phyloP scores from a whole-genome alignment of 2,888 invertebrate species.

The Phengaris arion region DNA sequence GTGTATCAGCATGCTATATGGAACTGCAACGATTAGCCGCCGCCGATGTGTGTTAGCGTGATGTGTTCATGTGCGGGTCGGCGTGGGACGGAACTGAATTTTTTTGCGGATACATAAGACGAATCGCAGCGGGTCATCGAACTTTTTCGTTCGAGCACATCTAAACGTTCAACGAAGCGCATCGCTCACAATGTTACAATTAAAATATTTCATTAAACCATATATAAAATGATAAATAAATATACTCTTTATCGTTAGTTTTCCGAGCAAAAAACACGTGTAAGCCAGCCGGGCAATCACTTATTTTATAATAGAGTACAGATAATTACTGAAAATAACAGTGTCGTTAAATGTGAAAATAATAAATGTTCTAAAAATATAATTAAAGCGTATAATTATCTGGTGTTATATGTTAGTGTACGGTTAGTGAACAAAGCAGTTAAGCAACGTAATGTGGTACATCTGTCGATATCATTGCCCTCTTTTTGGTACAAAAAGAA shows the following conservation, averaged over 20 bases:
- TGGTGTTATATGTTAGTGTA: not conserved
- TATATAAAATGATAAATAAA: slow-evolving; percentile 4
- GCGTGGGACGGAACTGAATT: slow-evolving; percentile 76
- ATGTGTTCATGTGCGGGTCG: slow-evolving; percentile 60
- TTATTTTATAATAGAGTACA: not conserved
- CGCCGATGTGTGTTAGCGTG: slow-evolving; percentile 54
- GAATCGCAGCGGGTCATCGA: slow-evolving; percentile 62
- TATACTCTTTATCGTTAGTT: not conserved
- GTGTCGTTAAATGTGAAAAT: slow-evolving; percentile 16
- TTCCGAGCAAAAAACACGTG: slow-evolving; percentile 4
- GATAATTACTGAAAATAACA: slow-evolving; percentile 20
- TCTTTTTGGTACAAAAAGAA: slow-evolving; percentile 44
- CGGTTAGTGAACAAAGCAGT: slow-evolving; percentile 20
- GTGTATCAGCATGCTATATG: slow-evolving; percentile 28
- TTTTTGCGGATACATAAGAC: slow-evolving; percentile 71
- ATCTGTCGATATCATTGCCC: slow-evolving; percentile 56
- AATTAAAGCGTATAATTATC: slow-evolving; percentile 31
- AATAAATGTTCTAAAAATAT: slow-evolving; percentile 19
- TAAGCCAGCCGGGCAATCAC: not conserved
- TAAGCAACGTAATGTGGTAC: slow-evolving; percentile 43
- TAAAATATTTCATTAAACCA: slow-evolving; percentile 27
- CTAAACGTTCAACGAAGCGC: slow-evolving; percentile 67
- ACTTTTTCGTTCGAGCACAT: slow-evolving; percentile 61
- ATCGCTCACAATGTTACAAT: slow-evolving; percentile 21
- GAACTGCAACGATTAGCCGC: slow-evolving; percentile 62